Base-by-base conservation (phyloP, 2,797 vertebrate species). In the Spondyliosoma cantharus region DNA sequence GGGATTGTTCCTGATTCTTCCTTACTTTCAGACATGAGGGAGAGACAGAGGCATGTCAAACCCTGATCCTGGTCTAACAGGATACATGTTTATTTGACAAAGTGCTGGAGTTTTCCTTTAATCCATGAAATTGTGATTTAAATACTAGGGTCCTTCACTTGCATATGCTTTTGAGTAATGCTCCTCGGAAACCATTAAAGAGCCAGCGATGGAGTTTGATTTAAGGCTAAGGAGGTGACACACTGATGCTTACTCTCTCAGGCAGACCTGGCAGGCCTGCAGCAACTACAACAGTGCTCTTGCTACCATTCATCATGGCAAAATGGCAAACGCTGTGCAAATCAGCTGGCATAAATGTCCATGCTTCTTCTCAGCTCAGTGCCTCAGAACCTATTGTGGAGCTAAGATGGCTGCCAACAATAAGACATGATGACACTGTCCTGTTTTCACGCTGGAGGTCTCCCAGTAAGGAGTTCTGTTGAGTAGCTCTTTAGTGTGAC, bases 351-450 rank as follows among this genome's bases (percentile, higher is more conserved):
- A 89, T 77, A 69, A 87, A 85, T 52, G 72, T 81, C 80, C 43
- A 12, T 81, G 70, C 64, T 72, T 72, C 74, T 75, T 80, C 81
- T 82, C 62, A 80, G 71, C 72, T 52, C 43, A 7, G 70, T 77
- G 64, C 75, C 78, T 80, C 56, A 42, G 83, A 71, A 72, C 58
- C 61, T 77, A 71, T 78, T 77, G 86, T 82, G 68, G 49, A 60
- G 61, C 67, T 60, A 70, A 83, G 64, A 48, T 52, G 71, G 72
- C 83, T 87, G 91, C 84, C 89, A 91, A 87, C 81, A 91, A 89
- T 78, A 87, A 83, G 75, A 85, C 80, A 78, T 67, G 83, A 82
- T 88, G 89, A 90, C 84, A 85, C 69, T 88, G 88, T 86, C 79
- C 86, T 80, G 81, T 79, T 87, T 87, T 86, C 52, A 69, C 27